Conservation (phyloP, 2,113 vertebrate species). For the Donacobius atricapilla region DNA sequence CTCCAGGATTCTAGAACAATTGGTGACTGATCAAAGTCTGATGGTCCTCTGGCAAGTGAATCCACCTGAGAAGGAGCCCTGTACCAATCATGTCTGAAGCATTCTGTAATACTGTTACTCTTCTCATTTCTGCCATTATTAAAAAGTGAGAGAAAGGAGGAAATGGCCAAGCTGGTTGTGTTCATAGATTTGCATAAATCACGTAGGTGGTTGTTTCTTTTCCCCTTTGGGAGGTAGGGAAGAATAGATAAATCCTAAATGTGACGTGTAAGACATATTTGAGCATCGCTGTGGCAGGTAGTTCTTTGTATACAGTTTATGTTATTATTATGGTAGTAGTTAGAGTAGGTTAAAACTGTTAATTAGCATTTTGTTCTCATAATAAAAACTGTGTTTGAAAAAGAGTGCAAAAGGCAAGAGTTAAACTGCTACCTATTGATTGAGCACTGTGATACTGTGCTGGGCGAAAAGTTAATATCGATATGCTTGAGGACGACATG, state of each 20-base stretch:
- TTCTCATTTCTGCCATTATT: not conserved
- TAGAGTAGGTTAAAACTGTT: not conserved
- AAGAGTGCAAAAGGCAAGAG: not conserved
- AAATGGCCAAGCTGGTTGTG: not conserved
- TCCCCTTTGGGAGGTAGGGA: not conserved
- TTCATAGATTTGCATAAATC: not conserved
- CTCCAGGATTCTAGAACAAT: not conserved
- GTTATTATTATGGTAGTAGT: not conserved
- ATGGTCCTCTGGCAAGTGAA: not conserved
- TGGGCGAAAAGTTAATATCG: not conserved
- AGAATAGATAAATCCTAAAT: not conserved
- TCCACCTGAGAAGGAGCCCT: not conserved
- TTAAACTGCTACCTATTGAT: not conserved
- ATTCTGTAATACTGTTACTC: not conserved
- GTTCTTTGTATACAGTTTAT: not conserved
- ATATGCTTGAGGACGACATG: not conserved
- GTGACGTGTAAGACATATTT: not conserved
- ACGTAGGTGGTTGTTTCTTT: not conserved
- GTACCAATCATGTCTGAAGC: not conserved
- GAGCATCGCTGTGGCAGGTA: not conserved
- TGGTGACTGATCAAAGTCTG: not conserved
- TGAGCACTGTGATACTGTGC: not conserved
- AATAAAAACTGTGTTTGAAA: not conserved
- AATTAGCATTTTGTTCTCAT: not conserved
- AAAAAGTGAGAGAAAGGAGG: not conserved